Conservation (phyloP, 2,797 vertebrate species). For the Pangasius krempfi region DNA sequence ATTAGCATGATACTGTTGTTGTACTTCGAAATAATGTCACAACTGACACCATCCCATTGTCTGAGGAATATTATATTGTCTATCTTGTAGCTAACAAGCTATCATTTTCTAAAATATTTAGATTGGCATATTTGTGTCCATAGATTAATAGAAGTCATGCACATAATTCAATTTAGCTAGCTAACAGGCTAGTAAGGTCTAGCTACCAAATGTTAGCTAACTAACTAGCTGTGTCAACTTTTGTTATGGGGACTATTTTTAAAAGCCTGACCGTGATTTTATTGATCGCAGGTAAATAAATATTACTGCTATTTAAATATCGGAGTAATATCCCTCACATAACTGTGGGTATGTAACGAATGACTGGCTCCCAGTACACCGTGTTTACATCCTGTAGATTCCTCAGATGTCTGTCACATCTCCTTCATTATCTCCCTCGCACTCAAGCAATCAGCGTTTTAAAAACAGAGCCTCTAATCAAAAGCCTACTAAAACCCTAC, state of each 20-base stretch:
- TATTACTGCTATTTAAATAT: not conserved
- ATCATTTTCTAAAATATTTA: not conserved
- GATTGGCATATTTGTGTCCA: not conserved
- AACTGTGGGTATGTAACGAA: not conserved
- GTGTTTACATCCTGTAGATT: constrained; percentile 5
- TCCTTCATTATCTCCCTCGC: not conserved
- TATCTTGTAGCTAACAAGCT: not conserved
- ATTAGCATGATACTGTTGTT: not conserved
- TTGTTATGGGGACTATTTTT: not conserved
- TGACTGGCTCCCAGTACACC: not conserved
- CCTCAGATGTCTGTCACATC: not conserved
- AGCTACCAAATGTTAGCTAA: not conserved
- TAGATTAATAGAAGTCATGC: not conserved
- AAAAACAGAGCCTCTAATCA: not conserved
- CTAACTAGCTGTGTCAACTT: not conserved
- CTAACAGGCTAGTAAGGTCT: not conserved
- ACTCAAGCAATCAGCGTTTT: not conserved
- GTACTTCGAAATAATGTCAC: not conserved
- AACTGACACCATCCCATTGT: not conserved
- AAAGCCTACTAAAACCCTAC: not conserved
- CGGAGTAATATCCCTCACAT: not conserved
- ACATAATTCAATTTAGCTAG: too few relatives aligned
- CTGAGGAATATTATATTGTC: not conserved
- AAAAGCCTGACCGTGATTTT: not conserved
- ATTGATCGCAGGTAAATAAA: not conserved